A percentile compares a stretch with the other conserved stretches of the same genome.
These are phyloP conservation scores for Sitta carolinensis DNA, from an alignment of 2,797 vertebrate species.

Conservation along the genomic window DNA sequence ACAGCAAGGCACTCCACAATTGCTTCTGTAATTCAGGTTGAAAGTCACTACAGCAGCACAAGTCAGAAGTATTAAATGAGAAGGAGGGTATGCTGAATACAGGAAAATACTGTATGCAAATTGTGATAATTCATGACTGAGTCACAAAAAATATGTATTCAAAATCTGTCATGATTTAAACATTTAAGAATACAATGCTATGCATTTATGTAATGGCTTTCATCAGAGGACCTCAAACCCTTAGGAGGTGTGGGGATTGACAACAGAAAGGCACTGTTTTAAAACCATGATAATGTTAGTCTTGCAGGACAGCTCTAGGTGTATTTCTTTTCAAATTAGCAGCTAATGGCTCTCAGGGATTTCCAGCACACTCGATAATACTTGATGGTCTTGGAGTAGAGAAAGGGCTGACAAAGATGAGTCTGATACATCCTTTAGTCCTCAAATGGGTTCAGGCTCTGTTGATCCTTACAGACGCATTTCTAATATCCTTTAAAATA, in stretches of 20 bases:
- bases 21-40: constrained; percentile 22
- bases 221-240: neutral
- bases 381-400: neutral
- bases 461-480: neutral
- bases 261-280: neutral
- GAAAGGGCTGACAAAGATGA: neutral
- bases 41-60: neutral
- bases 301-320: neutral
- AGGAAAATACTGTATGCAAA: constrained; percentile 36
- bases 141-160: constrained; percentile 17
- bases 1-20: neutral
- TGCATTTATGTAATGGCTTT: constrained; percentile 48
- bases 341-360: neutral
- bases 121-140: constrained; percentile 41
- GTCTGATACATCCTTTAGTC: neutral
- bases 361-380: neutral
- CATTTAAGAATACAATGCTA: constrained; percentile 24
- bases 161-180: constrained; percentile 52
- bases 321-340: neutral
- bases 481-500: neutral
- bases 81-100: neutral
- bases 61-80: constrained; percentile 29
- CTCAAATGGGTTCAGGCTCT: neutral
- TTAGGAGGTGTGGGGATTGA: neutral
- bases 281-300: neutral